A percentile compares a stretch with the other conserved stretches of the same genome.
These are phyloP conservation scores for Cheirogaleus major DNA, from an alignment of 2,797 vertebrate genomes.

Conservation along the genomic window DNA sequence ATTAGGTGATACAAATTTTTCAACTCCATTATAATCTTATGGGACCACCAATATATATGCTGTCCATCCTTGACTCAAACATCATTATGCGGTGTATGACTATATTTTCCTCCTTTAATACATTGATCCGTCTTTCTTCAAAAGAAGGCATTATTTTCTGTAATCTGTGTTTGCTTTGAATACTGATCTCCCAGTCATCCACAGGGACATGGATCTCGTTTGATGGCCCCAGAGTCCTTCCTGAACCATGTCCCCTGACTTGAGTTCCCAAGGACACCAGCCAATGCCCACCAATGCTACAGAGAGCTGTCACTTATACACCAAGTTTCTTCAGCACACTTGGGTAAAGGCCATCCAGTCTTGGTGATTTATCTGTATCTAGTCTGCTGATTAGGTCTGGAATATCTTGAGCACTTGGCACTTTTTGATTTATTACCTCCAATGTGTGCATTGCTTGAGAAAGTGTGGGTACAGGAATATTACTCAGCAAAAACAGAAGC, in stretches of 20 bases:
- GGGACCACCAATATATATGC: neutral
- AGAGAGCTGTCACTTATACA: neutral
- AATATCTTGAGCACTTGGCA: neutral
- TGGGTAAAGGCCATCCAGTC: neutral
- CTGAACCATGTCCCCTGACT: neutral
- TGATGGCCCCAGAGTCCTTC: neutral
- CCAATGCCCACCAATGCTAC: neutral
- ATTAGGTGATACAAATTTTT: neutral
- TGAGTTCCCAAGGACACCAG: neutral
- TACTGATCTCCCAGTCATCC: neutral
- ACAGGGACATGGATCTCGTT: neutral
- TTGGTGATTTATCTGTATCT: neutral
- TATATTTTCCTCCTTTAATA: neutral
- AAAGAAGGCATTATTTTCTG: neutral
- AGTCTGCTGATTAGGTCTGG: conserved; percentile 1
- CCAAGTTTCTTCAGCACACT: neutral
- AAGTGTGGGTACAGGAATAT: neutral
- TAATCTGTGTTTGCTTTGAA: conserved; percentile 8
- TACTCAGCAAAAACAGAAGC: conserved; percentile 62
- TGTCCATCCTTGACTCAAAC: neutral
- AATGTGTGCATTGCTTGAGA: neutral
- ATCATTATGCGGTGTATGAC: neutral
- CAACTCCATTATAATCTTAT: neutral
- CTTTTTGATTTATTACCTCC: neutral
- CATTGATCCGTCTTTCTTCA: neutral